These are phyloP conservation scores for Sminthurides bifidus DNA, from an alignment of 1,140 invertebrate species.

Conservation along the genomic window DNA sequence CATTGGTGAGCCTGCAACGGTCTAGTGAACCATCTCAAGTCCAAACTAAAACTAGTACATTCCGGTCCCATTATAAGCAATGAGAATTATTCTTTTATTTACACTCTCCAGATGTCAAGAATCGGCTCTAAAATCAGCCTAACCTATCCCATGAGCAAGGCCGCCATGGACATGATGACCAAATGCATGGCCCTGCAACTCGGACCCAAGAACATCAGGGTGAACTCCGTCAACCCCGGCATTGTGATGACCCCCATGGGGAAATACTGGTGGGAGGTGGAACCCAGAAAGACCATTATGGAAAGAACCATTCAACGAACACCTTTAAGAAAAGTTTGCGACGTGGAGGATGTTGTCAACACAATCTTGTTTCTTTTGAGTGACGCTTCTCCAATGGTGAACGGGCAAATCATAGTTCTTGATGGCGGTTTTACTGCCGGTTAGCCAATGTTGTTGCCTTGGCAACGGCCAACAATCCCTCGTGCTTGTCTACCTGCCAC, in stretches of 20 bases:
- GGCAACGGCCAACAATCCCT: neutral
- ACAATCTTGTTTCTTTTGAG: slow-evolving; percentile 67
- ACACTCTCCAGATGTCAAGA: neutral
- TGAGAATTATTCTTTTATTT: neutral
- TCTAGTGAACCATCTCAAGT: neutral
- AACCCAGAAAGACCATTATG: neutral
- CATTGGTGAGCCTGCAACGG: slow-evolving; percentile 3
- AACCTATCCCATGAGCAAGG: slow-evolving; percentile 6
- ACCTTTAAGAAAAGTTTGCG: slow-evolving; percentile 33
- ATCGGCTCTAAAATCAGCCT: neutral
- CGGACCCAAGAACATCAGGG: slow-evolving; percentile 14
- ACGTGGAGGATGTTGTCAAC: slow-evolving; percentile 75
- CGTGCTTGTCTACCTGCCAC: no score
- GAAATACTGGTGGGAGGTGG: neutral
- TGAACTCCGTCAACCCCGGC: slow-evolving; percentile 16
- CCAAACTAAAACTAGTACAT: neutral
- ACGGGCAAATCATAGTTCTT: slow-evolving; percentile 58
- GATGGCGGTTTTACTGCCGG: slow-evolving; percentile 59
- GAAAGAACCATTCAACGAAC: slow-evolving; percentile 8
- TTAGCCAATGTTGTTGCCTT: neutral
- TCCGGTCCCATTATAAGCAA: no score
- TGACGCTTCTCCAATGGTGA: slow-evolving; percentile 67
- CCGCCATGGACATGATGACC: slow-evolving; percentile 11
- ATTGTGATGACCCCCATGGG: slow-evolving; percentile 9
- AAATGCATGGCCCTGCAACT: slow-evolving; percentile 13